Base-by-base conservation (phyloP, 2,113 vertebrate species). In the Podiceps cristatus region DNA sequence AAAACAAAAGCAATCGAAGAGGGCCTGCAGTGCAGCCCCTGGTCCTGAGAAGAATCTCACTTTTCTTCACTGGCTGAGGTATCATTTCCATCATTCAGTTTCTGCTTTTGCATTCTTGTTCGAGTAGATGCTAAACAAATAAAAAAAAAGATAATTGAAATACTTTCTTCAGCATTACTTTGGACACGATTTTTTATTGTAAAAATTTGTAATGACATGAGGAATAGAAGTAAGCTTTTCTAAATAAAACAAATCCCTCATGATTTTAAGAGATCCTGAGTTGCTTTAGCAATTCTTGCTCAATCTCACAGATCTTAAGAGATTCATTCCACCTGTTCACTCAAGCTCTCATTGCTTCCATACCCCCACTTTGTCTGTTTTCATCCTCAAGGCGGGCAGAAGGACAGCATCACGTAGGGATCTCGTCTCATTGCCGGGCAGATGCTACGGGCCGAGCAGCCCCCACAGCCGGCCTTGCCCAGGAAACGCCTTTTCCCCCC, bases 31-130 rank as follows among this genome's bases (percentile, higher is more conserved):
- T 53, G 90, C 79, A 88, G 81, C 72, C 75, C 86, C 83, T 40
- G 50, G 75, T 97, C 96, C 96, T 96, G 95, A 96, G 96, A 56
- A 84, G 64, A 76, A 55, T 80, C 76, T 98, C 97, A 98, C 71
- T 98, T 98, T 72, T 98, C 98, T 90, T 98, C 98, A 87, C 97
- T 99, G 71, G 97, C 98, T 96, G 98, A 98, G 20, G 98, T 97
- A 94, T 99, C 98, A 4, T 98, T 98, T 45, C 98, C 98, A 67
- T 99, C 99, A 74, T 98, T 99, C 98, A 99, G 98, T 95, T 99
- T 99, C 98, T 99, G 99, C 91, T 99, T 99, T 94, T 99, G 99
- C 98, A 99, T 99, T 90, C 99, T 98, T 93, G 98, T 99, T 86
- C 99, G 98, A 89, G 99, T 99, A 60, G 99, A 99, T 90, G 98